Evolutionary conservation across 2,888 invertebrate species (phyloP).

Genomic region (Macrophya alboannulata): DNA sequence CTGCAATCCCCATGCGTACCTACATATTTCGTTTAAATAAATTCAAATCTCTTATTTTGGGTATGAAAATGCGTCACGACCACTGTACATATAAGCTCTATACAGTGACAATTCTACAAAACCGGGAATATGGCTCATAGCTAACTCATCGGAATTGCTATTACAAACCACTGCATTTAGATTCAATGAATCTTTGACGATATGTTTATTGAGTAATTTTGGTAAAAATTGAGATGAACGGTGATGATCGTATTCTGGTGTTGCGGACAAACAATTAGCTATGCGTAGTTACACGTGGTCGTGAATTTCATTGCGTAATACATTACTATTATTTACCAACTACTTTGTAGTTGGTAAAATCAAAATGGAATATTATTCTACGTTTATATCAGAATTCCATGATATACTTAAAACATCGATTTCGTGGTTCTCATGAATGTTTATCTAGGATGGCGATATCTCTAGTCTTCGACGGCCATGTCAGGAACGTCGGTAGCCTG

Average conservation of each 20-base stretch:
- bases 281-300: neutral
- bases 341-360: neutral
- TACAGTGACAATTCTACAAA: too few relatives aligned
- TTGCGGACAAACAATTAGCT: neutral
- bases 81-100: too few relatives aligned
- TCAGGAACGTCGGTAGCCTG: slow-evolving; percentile 92
- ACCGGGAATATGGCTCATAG: neutral
- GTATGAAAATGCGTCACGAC: too few relatives aligned
- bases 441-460: slow-evolving; percentile 89
- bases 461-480: slow-evolving; percentile 93
- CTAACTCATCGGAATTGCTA: neutral
- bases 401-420: neutral
- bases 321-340: too few relatives aligned
- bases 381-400: neutral
- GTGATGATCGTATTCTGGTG: neutral
- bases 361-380: too few relatives aligned
- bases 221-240: neutral
- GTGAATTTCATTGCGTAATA: neutral
- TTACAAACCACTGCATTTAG: neutral
- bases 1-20: neutral
- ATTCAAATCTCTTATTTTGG: neutral
- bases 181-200: neutral
- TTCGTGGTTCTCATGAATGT: neutral
- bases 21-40: neutral
- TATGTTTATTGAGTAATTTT: neutral